Base-by-base conservation (phyloP, 23 tunicate species). In the Ciona savignyi region DNA sequence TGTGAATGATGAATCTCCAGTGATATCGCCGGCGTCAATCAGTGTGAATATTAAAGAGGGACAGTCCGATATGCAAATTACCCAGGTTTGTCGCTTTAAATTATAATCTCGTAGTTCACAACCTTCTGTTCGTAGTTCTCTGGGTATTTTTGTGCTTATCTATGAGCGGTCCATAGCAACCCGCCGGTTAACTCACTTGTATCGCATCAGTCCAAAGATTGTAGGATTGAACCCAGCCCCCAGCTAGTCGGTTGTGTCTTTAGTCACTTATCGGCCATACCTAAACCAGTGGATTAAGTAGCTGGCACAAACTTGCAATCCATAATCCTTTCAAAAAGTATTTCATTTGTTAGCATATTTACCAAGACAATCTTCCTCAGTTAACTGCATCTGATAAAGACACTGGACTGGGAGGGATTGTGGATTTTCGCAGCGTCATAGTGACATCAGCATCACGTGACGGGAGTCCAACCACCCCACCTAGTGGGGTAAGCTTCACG, bases 1-100 rank as follows among this genome's bases (percentile, higher is more conserved):
- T 66, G 86, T 84, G 25, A 90, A 90, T 64, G 97, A 90, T 33
- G 30, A 66, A 6, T 28, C 60, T 2, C 97, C 97, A 0, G 78
- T 83, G 4, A 22, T 90, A 1, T n/a, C 78, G 11, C 97, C 85
- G 25, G 28, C 62, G 0, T 62, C 82, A 30, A 23, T 68, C 23
- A 70, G 75, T 74, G 69, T 83, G 0, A 67, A 84, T 30, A 82
- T 90, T 23, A 70, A 61, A 2, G 96, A 88, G 73, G 81, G 78
- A 26, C 6, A 11, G 11, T 34, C 49, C n/a, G 60, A 48, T 63
- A 19, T 29, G 23, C 25, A 25, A 11, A 31, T 71, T 62, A 30
- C 48, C 32, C 72, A 56, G 83, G 56, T 15, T 11, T 11, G n/a
- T n/a, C n/a, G 65, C 65, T 3, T 2, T 61, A 28, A 61, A 27